Evolutionary conservation across 2,797 vertebrate genomes (phyloP).

Genomic region (Anomalospiza imberbis): DNA sequence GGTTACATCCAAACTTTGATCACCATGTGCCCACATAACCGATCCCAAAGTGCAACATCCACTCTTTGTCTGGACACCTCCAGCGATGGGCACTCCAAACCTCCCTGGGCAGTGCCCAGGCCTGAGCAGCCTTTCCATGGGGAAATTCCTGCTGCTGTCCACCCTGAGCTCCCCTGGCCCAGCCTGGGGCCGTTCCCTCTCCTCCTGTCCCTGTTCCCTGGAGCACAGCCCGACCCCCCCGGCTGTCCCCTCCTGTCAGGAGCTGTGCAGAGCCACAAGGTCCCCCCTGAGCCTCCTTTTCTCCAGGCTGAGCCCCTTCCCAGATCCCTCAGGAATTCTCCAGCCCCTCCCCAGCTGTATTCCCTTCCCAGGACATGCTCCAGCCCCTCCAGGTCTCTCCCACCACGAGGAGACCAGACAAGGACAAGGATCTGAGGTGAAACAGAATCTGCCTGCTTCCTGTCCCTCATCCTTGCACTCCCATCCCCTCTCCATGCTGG

Average conservation of each 20-base stretch:
- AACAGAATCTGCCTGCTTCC: background rate
- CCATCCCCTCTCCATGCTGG: background rate
- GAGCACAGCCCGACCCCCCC: too few species aligned
- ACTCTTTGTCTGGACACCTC: too few species aligned
- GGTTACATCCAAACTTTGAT: background rate
- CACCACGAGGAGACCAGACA: background rate
- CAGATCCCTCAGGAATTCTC: too few species aligned
- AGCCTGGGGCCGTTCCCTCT: too few species aligned
- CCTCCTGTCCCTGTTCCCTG: too few species aligned
- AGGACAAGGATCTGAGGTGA: background rate
- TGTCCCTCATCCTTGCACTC: fast-evolving
- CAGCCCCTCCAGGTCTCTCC: background rate
- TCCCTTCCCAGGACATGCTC: background rate
- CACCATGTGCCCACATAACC: background rate
- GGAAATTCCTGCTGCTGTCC: too few species aligned
- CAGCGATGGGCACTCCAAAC: background rate
- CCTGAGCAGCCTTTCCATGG: too few species aligned
- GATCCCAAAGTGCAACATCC: background rate
- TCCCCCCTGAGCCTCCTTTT: background rate
- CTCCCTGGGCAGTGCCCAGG: background rate
- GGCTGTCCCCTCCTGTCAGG: too few species aligned
- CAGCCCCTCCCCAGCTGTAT: background rate
- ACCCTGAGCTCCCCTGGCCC: too few species aligned
- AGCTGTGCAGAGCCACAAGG: background rate
- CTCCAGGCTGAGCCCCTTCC: too few species aligned